These are phyloP conservation scores for Sphaeridia pumilis DNA, from an alignment of 2,888 invertebrate genomes.

Conservation along the genomic window DNA sequence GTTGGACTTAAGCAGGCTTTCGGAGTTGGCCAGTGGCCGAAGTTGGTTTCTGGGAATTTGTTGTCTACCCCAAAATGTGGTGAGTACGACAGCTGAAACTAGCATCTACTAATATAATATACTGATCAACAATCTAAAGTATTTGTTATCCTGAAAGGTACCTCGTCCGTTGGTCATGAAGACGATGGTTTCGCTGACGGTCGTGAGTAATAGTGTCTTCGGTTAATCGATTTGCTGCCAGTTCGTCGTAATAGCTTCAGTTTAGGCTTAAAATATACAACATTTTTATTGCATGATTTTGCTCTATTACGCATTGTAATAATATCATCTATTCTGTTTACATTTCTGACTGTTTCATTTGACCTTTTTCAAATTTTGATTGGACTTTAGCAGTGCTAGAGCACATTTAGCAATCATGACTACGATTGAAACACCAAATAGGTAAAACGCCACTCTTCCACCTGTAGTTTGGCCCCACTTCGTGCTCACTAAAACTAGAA, in stretches of 20 bases:
- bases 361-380: neutral
- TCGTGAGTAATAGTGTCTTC: too few species aligned
- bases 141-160: too few species aligned
- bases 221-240: too few species aligned
- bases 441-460: neutral
- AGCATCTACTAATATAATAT: too few species aligned
- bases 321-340: neutral
- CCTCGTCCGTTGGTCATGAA: too few species aligned
- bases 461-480: neutral
- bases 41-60: conserved; percentile 24
- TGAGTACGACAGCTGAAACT: neutral
- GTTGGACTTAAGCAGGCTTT: conserved; percentile 16
- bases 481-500: neutral
- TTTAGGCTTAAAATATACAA: too few species aligned
- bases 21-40: conserved; percentile 28
- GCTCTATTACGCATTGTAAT: neutral
- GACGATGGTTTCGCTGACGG: too few species aligned
- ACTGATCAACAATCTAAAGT: too few species aligned
- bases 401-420: neutral
- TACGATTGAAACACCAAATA: neutral
- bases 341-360: neutral
- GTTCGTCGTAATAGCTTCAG: too few species aligned
- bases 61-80: conserved; percentile 22
- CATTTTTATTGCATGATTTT: too few species aligned
- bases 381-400: neutral